Evolutionary conservation across 2,888 invertebrate genomes (phyloP), one percentile per base, ranked within the genome.

Genomic region (Melitaea athalia): DNA sequence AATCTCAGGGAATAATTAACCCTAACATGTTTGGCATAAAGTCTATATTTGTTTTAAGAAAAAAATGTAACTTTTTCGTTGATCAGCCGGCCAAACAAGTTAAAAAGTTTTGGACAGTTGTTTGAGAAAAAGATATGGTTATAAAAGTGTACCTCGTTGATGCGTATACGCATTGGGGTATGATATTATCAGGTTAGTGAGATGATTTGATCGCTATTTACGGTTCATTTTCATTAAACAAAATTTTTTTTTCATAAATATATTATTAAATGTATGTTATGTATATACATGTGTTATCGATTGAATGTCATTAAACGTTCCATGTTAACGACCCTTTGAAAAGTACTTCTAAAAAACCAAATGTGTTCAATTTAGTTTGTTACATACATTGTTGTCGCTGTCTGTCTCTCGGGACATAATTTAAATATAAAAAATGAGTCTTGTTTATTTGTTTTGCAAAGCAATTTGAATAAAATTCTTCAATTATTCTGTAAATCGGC

Each of bases 91-190:
- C 79, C 82, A 81, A 84, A 85, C 85, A 81, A 82, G 77, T 80
- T 78, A 77, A 83, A 80, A 81, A 78, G 75, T 76, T 80, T 80
- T 76, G 78, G 83, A 82, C 81, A 81, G 80, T 83, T 85, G 85
- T 81, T 80, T 77, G 75, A 72, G 76, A 77, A 77, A 78, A 71
- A 75, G 74, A 77, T 74, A 77, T 67, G 71, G 70, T 72, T 71
- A 63, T 74, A 73, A 71, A 72, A 67, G 64, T 59, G 70, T 68
- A 65, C 67, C 63, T 69, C 71, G 72, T 60, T 75, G 74, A 74
- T 72, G 74, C 64, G 72, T 50, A 59, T 66, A 66, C 72, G 68
- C 72, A 62, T 65, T 53, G 68, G 59, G 68, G 68, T 69, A 69
- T 69, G 69, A 72, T 72, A 74, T 74, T 73, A 74, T 72, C 74